These are phyloP conservation scores for Agrochola litura DNA, from an alignment of 2,888 invertebrate genomes.

Conservation along the genomic window DNA sequence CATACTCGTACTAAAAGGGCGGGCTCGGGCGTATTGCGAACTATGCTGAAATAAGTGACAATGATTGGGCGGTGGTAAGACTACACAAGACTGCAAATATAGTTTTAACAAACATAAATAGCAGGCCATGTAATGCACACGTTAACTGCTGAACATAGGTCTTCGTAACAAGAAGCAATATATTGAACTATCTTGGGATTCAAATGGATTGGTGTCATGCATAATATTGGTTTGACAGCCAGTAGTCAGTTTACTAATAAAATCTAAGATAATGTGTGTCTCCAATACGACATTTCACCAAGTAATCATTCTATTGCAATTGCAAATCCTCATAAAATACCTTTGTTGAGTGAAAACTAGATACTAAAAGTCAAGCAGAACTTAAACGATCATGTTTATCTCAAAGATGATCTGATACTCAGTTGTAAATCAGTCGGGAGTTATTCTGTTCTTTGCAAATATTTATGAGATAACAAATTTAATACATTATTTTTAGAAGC, in stretches of 20 bases:
- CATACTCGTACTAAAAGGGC: slow-evolving; percentile 19
- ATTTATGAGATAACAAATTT: slow-evolving; percentile 37
- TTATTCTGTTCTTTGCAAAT: slow-evolving; percentile 33
- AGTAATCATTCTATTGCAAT: slow-evolving; percentile 27
- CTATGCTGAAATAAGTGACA: slow-evolving; percentile 43
- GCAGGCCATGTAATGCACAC: background rate
- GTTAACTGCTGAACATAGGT: background rate
- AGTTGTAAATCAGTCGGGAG: slow-evolving; percentile 38
- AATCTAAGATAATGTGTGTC: background rate
- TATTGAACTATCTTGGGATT: background rate
- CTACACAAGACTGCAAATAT: slow-evolving; percentile 27
- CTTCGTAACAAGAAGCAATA: background rate
- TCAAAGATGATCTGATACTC: slow-evolving; percentile 31
- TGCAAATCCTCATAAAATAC: slow-evolving; percentile 35
- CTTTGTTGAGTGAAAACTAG: slow-evolving; percentile 35
- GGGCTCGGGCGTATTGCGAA: background rate
- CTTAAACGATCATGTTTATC: slow-evolving; percentile 40
- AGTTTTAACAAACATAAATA: background rate
- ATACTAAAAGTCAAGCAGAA: slow-evolving; percentile 30
- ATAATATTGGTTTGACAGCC: background rate
- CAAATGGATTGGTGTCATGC: background rate
- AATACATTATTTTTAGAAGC: slow-evolving; percentile 24
- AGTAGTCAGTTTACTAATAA: slow-evolving; percentile 18
- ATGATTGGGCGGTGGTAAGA: slow-evolving; percentile 36
- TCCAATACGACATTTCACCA: background rate